These are phyloP conservation scores for Etheostoma spectabile DNA, from an alignment of 2,113 vertebrate species.

Conservation along the genomic window DNA sequence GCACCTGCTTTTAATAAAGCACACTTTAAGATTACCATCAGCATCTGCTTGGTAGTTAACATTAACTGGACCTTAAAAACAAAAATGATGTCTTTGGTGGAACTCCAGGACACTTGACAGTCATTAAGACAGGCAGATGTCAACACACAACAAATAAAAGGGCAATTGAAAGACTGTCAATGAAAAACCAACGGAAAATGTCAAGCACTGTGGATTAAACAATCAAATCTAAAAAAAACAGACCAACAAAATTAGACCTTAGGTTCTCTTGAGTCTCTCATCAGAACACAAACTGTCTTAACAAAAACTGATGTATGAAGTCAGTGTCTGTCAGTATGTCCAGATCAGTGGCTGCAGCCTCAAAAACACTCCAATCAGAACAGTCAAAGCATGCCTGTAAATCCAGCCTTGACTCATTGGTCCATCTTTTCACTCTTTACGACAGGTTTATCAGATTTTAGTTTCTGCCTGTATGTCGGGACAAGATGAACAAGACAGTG, in stretches of 20 bases:
- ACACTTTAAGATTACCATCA: background rate
- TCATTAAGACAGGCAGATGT: constrained; percentile 26
- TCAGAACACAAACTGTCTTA: background rate
- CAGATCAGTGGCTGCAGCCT: no score
- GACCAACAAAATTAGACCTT: background rate
- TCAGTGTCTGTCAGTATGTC: no score
- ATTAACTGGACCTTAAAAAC: background rate
- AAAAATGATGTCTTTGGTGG: background rate
- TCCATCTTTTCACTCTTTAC: no score
- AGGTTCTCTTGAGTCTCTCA: background rate
- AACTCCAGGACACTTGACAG: background rate
- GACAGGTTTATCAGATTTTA: no score
- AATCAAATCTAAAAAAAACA: background rate
- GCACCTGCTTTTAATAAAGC: constrained; percentile 13
- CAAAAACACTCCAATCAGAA: no score
- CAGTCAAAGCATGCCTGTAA: no score
- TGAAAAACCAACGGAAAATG: background rate
- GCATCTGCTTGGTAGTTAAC: background rate
- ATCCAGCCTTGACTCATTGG: no score
- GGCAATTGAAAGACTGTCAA: background rate
- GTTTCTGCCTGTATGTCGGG: no score
- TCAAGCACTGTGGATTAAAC: background rate
- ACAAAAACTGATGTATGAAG: no score
- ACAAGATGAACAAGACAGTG: no score
- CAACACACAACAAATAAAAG: constrained; percentile 9